A percentile compares a stretch with the other conserved stretches of the same genome.
Conservation (phyloP, 2,113 vertebrate species). For the Phrynocephalus versicolor region DNA sequence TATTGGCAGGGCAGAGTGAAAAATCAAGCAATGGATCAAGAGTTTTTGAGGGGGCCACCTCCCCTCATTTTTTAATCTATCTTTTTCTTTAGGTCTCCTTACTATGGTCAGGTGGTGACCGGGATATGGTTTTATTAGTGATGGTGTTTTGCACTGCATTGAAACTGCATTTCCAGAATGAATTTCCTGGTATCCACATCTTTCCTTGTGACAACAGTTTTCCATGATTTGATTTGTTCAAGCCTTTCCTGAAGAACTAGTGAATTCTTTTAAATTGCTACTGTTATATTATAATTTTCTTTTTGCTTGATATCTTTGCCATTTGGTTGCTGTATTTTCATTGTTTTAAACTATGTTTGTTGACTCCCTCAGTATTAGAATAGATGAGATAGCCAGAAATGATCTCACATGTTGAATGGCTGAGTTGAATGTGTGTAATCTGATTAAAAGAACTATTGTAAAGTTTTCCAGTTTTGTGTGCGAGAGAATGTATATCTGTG, state of each 20-base stretch:
- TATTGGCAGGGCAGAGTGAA: not conserved
- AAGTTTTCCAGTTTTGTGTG: not conserved
- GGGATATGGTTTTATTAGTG: not conserved
- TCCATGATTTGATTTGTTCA: not conserved
- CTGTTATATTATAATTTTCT: not conserved
- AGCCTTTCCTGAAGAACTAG: not conserved
- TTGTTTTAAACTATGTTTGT: not conserved
- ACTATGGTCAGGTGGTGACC: not conserved
- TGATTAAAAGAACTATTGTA: not conserved
- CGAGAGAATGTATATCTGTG: not conserved
- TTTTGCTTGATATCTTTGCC: not conserved
- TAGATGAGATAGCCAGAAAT: not conserved
- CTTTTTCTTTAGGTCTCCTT: too few species aligned
- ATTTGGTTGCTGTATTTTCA: not conserved
- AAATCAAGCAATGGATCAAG: not conserved
- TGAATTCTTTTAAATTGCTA: not conserved
- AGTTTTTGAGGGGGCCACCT: not conserved
- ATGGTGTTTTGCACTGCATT: not conserved
- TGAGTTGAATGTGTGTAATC: not conserved
- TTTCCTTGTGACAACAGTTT: not conserved
- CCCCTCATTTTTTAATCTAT: not conserved
- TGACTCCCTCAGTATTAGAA: not conserved
- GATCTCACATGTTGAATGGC: not conserved
- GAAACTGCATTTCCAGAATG: not conserved
- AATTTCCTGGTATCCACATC: not conserved